A percentile compares a stretch with the other conserved stretches of the same genome.
phyloP scores from a whole-genome alignment of 2,113 vertebrate species.

The Platichthys stellatus region DNA sequence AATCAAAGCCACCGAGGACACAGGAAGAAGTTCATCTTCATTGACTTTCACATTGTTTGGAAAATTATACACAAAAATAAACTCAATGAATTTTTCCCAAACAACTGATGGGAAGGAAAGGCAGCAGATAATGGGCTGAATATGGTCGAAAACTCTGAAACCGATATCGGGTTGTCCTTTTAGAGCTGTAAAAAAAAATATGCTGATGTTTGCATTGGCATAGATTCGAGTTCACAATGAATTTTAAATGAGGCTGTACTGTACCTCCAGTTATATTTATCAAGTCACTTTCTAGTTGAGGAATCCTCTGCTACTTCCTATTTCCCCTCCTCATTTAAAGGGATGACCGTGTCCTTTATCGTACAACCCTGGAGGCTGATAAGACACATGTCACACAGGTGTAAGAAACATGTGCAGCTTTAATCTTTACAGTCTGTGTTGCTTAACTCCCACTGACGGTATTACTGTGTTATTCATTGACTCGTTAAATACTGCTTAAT shows the following conservation, averaged over 20 bases:
- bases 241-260: no score
- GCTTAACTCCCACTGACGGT: no score
- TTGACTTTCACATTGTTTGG: no score
- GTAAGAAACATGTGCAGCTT: neutral
- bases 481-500: no score
- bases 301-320: neutral
- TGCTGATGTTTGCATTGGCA: constrained; percentile 4
- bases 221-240: neutral
- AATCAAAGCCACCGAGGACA: neutral
- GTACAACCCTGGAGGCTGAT: neutral
- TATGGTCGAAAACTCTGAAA: no score
- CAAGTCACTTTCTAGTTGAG: neutral
- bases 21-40: constrained; percentile 13
- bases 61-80: neutral
- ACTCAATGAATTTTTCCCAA: neutral
- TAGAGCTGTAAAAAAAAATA: constrained; percentile 1
- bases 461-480: no score
- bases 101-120: neutral
- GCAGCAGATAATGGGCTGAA: neutral
- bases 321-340: no score
- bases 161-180: no score
- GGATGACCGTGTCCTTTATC: neutral
- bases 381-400: neutral
- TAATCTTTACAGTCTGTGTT: neutral
- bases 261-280: no score